These are phyloP conservation scores for Sepiola atlantica DNA, from an alignment of 2,888 invertebrate species.

Conservation along the genomic window DNA sequence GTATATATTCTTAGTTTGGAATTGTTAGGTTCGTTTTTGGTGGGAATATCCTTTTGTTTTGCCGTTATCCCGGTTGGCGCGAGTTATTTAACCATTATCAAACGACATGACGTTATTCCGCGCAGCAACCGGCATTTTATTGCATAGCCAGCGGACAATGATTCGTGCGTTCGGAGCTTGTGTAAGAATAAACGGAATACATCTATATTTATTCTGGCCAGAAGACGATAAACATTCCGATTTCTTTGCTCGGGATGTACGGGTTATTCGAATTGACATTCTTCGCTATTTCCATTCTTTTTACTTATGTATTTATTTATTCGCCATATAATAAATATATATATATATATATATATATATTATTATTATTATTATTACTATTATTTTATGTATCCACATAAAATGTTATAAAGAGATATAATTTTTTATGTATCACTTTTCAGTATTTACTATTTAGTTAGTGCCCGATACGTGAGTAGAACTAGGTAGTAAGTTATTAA, in stretches of 20 bases:
- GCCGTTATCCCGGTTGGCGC: neutral
- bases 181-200: neutral
- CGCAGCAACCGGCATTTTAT: neutral
- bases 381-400: too few species aligned
- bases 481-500: too few species aligned
- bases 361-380: too few species aligned
- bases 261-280: neutral
- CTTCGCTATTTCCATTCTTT: neutral
- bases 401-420: too few species aligned
- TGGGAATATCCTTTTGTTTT: neutral
- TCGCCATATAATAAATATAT: too few species aligned
- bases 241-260: neutral
- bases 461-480: too few species aligned
- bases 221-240: neutral
- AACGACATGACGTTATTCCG: neutral
- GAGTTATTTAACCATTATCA: neutral
- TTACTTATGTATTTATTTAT: too few species aligned
- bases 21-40: neutral
- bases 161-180: neutral
- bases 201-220: conserved; percentile 5
- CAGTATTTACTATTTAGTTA: too few species aligned
- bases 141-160: neutral
- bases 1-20: neutral
- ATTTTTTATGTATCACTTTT: too few species aligned
- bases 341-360: too few species aligned